Base-by-base conservation (phyloP, 2,888 invertebrate species). In the Drosophila eohydei region DNA sequence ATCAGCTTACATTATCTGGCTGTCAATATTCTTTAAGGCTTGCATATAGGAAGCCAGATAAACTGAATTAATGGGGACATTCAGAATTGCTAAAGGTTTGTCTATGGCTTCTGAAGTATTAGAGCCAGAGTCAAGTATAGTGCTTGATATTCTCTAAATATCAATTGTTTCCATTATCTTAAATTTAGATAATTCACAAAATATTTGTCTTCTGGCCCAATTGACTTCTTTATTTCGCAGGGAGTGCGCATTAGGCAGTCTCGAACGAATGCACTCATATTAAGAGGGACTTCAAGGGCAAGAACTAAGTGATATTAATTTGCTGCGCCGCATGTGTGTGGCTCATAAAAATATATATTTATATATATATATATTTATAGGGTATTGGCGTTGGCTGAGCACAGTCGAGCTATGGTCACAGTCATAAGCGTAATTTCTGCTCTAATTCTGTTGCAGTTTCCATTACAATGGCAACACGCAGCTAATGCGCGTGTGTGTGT, bases 351-450 rank as follows among this genome's bases (percentile, higher is more conserved):
- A 48, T 16, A n/a, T n/a, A 26, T n/a, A 2, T 8, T 16, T n/a
- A 2, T 8, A 6, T 51, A 34, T 4, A 28, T 48, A 48, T 16
- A 14, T 44, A 50, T 32, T 8, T 41, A 43, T 57, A 70, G 70
- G 80, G 80, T 77, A 75, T 80, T n/a, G 2, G 51, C 54, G 41
- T 14, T 11, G 28, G 64, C 16, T 55, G 52, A 64, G 36, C 65
- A 52, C 2, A 59, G 32, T 44, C 63, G 46, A 41, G 40, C 56
- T 21, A 60, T 54, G 72, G 67, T 62, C 72, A 71, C 58, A 76
- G 68, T 66, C 82, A 80, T 78, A 74, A 81, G 71, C 70, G 72
- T 78, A 81, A 78, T 81, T 84, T 89, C 78, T 84, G 84, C 86
- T 85, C 78, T 74, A 89, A 73, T 78, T 88, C 74, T 62, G 68